Evolutionary conservation across 2,888 invertebrate genomes (phyloP), one percentile per base, ranked within the genome.

Genomic region (Smittia aterrima): DNA sequence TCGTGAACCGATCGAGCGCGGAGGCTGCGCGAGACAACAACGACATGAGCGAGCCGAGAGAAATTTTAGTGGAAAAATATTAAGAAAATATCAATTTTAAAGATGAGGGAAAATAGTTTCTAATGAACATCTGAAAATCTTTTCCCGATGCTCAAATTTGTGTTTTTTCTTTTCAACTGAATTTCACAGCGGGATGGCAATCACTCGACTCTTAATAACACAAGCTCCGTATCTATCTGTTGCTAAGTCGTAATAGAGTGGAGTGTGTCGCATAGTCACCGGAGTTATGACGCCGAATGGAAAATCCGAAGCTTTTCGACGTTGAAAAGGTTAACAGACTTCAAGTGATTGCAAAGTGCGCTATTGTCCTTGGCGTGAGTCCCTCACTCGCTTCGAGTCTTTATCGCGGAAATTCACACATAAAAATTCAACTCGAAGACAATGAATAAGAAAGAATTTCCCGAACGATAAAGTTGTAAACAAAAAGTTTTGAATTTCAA

Each of bases 231-330:
- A 38, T 38, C n/a, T 38, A 11, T 4, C 16, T 47, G 47, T 47
- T 47, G 47, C 47, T 47, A 47, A 47, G 47, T 13, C 47, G 47
- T 13, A 47, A 16, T 6, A 58, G 9, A 4, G n/a, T n/a, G n/a
- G n/a, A n/a, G n/a, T n/a, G n/a, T n/a, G n/a, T n/a, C n/a, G n/a
- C n/a, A n/a, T n/a, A 7, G 4, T 47, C 58, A 4, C 24, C 20
- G 20, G 58, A 58, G 20, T 58, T 58, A 22, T 58, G 58, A 58
- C 58, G 58, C 58, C 20, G 3, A n/a, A n/a, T n/a, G n/a, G n/a
- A n/a, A n/a, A n/a, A n/a, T n/a, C n/a, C n/a, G n/a, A 58, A 58
- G 18, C 58, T 53, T 11, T n/a, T 53, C 13, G 18, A 53, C 4
- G 16, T 16, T 16, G 13, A n/a, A 53, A 53, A 53, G 38, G 38